Evolutionary conservation across 2,888 invertebrate species (phyloP).

Genomic region (Balanococcus diminutus): DNA sequence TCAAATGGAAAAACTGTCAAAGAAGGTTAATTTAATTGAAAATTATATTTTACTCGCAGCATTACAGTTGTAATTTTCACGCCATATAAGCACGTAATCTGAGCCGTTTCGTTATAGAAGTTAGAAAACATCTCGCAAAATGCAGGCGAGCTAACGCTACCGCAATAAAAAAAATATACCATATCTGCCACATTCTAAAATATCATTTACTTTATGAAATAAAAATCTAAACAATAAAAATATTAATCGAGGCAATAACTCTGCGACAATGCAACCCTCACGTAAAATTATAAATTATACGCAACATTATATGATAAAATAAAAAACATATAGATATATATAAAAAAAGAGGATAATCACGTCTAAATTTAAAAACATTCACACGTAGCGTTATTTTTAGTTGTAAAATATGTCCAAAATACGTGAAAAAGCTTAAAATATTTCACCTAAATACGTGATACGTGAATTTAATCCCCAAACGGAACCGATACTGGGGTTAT

Average conservation of each 20-base stretch:
- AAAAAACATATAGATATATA: not conserved
- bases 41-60: constrained; percentile 26
- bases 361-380: constrained; percentile 13
- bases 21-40: constrained; percentile 31
- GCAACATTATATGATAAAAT: not conserved
- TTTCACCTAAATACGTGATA: constrained; percentile 1
- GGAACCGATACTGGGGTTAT: not conserved
- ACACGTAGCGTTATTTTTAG: constrained; percentile 15
- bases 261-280: not conserved
- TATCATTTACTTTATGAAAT: constrained; percentile 31
- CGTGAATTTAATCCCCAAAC: not conserved
- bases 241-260: constrained; percentile 19
- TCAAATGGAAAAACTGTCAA: constrained; percentile 31
- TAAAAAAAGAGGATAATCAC: not conserved
- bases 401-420: not conserved
- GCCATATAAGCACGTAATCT: constrained; percentile 31
- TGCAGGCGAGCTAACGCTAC: not conserved
- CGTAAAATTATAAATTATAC: not conserved
- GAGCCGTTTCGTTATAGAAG: not conserved
- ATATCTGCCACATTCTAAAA: constrained; percentile 27
- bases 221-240: constrained; percentile 24
- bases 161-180: constrained; percentile 27
- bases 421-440: constrained; percentile 18
- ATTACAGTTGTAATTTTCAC: constrained; percentile 27
- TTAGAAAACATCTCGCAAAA: constrained; percentile 20